Conservation (phyloP, 1,140 invertebrate species). For the Chlorops oryzae region DNA sequence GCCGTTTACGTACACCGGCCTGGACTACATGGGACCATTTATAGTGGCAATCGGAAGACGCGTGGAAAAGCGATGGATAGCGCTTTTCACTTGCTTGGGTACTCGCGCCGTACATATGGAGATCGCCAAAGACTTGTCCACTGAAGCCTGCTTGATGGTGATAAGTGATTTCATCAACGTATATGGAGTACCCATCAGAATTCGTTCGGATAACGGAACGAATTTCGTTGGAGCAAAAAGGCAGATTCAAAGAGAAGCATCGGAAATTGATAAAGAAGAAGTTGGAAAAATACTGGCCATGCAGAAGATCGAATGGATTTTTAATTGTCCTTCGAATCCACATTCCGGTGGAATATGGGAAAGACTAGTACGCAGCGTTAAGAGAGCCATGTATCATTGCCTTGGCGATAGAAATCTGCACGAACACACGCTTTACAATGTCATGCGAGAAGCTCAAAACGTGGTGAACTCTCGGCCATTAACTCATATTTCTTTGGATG, state of each 20-base stretch:
- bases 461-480: conserved; percentile 26
- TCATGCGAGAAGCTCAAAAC: conserved; percentile 25
- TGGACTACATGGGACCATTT: conserved; percentile 8
- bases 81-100: conserved; percentile 10
- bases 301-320: conserved; percentile 13
- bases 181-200: conserved; percentile 4
- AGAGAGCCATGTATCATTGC: conserved; percentile 17
- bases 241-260: too few species aligned
- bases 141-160: conserved; percentile 13
- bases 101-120: conserved; percentile 14
- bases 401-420: conserved; percentile 17
- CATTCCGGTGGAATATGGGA: conserved; percentile 27
- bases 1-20: conserved; percentile 12
- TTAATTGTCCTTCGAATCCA: conserved; percentile 13
- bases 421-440: conserved; percentile 21
- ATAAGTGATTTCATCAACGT: conserved; percentile 13
- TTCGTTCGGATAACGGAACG: conserved; percentile 8
- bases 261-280: not conserved
- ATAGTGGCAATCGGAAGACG: conserved; percentile 7
- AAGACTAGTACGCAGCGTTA: conserved; percentile 19
- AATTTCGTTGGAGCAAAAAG: conserved; percentile 16
- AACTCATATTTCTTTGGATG: conserved; percentile 26
- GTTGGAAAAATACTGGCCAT: conserved; percentile 1
- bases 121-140: conserved; percentile 9
- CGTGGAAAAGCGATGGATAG: conserved; percentile 11